Base-by-base conservation (phyloP, 2,888 invertebrate species). In the Petrolisthes cinctipes region DNA sequence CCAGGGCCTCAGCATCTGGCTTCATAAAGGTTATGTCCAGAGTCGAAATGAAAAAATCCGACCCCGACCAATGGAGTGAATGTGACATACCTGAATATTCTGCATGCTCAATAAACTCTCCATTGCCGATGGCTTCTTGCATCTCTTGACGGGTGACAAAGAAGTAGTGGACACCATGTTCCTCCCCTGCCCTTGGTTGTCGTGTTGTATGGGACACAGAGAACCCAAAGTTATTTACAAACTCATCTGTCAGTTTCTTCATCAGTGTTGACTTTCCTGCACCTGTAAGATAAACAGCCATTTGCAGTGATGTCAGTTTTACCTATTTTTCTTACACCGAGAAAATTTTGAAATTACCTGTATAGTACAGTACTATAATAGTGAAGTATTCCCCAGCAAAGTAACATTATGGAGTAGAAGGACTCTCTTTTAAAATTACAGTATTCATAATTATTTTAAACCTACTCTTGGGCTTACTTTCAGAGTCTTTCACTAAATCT, bases 211-310 rank as follows among this genome's bases (percentile, higher is more conserved):
- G 99, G 53, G 99, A 99, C 78, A 99, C 97, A 92, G 97, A 97
- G 92, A 99, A 99, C 4, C 97, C 98, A 93, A 99, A 98, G 91
- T 95, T 95, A 91, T 97, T 95, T 4, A 97, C 96, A 93, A 95
- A 97, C 92, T 99, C 98, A 90, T 95, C 95, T 91, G 99, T 95
- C 57, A 99, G 94, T 91, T 95, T 95, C 91, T 96, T 96, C 78
- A 99, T 93, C 85, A 99, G 94, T 0, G 99, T 99, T 92, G 97
- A 98, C 93, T 99, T 99, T 0, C 99, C 99, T 75, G 97, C 96
- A 6, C 99, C 99, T 0, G 98, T 4, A 75, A 61, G 14, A 37
- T 4, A 23, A 57, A 85, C 17, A 4, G 37, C 37, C 37, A 37
- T 37, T 37, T 37, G 37, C 37, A 37, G 37, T 37, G 37, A 37